Percentiles rank a stretch among this genome's conserved stretches.
phyloP scores from a whole-genome alignment of 2,113 vertebrate genomes.

The Plotosus lineatus region DNA sequence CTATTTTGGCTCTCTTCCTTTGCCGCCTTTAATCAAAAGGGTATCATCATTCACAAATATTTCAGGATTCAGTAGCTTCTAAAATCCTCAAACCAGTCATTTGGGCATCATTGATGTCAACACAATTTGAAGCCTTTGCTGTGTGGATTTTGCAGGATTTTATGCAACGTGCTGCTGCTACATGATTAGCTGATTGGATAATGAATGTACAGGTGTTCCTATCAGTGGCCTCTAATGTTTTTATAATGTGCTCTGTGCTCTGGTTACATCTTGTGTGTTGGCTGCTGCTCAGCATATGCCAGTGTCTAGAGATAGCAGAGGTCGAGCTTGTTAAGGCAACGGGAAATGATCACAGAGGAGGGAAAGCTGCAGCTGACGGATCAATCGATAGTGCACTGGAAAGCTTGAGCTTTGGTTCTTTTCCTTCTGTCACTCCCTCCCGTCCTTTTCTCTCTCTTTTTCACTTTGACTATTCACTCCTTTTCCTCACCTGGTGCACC shows the following conservation, averaged over 20 bases:
- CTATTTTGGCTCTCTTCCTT: neutral
- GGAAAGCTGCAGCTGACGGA: constrained; percentile 3
- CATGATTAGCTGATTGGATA: neutral
- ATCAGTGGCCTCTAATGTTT: neutral
- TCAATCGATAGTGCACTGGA: neutral
- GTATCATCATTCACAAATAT: neutral
- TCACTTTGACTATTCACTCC: neutral
- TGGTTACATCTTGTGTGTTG: constrained; percentile 18
- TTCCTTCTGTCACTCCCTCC: neutral
- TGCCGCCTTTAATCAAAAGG: neutral
- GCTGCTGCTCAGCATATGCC: constrained; percentile 13
- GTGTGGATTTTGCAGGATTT: neutral
- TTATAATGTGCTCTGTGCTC: neutral
- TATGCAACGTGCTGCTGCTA: neutral
- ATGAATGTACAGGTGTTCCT: neutral
- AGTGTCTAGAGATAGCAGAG: neutral
- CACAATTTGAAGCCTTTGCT: neutral
- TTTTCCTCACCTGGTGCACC: neutral
- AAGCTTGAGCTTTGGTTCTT: neutral
- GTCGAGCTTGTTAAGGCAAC: constrained; percentile 27
- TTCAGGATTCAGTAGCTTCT: neutral
- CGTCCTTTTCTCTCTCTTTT: constrained; percentile 1
- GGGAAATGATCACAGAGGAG: neutral
- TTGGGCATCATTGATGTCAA: neutral
- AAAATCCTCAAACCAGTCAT: neutral